These are phyloP conservation scores for Silurus aristotelis DNA, from an alignment of 2,797 vertebrate species.

Conservation along the genomic window DNA sequence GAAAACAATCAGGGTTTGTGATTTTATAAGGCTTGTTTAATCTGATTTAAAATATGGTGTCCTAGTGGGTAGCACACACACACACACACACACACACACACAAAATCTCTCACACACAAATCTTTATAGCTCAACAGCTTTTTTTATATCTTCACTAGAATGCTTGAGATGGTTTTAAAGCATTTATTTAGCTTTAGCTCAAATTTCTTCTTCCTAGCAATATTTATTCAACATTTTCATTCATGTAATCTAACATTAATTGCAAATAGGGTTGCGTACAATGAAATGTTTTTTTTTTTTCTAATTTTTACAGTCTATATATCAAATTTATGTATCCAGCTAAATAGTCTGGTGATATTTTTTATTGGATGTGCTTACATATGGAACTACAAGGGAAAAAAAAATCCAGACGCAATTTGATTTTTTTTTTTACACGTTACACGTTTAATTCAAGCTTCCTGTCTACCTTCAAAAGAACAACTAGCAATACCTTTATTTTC, in stretches of 20 bases:
- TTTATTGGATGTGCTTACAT: constrained; percentile 33
- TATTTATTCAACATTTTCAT: constrained; percentile 55
- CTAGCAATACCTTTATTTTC: constrained; percentile 56
- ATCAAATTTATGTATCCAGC: constrained; percentile 34
- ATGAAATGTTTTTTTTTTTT: constrained; percentile 45
- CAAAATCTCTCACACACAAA: constrained; percentile 19
- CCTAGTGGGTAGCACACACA: constrained; percentile 60
- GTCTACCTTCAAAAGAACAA: constrained; percentile 37
- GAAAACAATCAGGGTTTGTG: constrained; percentile 72
- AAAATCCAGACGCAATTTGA: constrained; percentile 6
- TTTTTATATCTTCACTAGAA: constrained; percentile 64
- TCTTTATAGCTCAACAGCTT: constrained; percentile 55
- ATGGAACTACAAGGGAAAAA: constrained; percentile 28
- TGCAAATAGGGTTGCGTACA: constrained; percentile 40
- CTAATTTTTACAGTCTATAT: constrained; percentile 46
- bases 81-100: constrained; percentile 15
- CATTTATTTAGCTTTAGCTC: constrained; percentile 52
- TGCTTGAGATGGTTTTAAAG: constrained; percentile 63
- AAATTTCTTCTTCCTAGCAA: constrained; percentile 54
- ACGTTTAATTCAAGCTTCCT: constrained; percentile 43
- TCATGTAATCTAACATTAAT: constrained; percentile 34
- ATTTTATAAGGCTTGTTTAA: constrained; percentile 77
- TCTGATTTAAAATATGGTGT: constrained; percentile 73
- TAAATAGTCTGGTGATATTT: constrained; percentile 29
- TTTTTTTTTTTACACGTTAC: not conserved